A percentile compares a stretch with the other conserved stretches of the same genome.
phyloP scores from a whole-genome alignment of 2,113 vertebrate species.

The Cyphomyrus plagiostoma region DNA sequence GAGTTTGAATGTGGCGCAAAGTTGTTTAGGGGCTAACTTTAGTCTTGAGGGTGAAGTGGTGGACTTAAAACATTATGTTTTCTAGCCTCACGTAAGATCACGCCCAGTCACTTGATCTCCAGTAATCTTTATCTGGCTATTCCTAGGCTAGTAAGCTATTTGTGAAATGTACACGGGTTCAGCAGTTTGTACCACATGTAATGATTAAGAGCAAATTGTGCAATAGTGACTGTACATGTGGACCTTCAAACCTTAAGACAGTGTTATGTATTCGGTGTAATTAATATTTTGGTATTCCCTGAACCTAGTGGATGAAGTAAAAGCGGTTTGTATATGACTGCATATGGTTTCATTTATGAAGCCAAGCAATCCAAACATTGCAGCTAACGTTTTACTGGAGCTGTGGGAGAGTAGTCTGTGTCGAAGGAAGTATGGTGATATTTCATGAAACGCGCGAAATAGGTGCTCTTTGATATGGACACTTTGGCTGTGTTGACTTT shows the following conservation, averaged over 20 bases:
- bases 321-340: neutral
- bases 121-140: neutral
- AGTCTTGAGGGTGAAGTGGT: neutral
- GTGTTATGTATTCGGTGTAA: neutral
- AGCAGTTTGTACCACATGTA: neutral
- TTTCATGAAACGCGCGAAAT: neutral
- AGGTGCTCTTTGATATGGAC: neutral
- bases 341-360: neutral
- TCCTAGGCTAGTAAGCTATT: neutral
- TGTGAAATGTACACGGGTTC: neutral
- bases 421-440: neutral
- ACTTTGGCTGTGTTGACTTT: neutral
- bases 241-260: neutral
- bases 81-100: neutral
- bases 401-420: neutral
- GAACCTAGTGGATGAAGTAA: neutral
- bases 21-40: neutral
- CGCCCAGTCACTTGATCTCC: neutral
- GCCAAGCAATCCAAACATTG: neutral
- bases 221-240: neutral
- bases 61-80: neutral
- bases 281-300: neutral
- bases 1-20: neutral
- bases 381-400: neutral
- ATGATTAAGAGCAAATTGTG: slow-evolving; percentile 11